Evolutionary conservation across 2,113 vertebrate genomes (phyloP).

Genomic region (Megaptera novaeangliae): DNA sequence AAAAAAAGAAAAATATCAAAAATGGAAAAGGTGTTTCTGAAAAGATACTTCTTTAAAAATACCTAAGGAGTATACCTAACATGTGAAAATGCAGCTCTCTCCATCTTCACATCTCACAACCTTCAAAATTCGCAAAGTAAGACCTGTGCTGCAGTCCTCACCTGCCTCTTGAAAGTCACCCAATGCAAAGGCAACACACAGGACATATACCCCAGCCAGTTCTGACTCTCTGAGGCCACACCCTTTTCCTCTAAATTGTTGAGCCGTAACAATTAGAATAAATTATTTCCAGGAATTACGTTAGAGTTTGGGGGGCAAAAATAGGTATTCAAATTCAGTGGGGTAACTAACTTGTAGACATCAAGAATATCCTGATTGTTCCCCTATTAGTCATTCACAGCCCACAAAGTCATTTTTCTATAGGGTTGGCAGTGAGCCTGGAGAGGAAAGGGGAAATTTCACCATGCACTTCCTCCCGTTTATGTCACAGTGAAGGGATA

Average conservation of each 20-base stretch:
- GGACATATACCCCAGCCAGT: no score
- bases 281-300: slow-evolving; percentile 28
- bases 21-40: neutral
- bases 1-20: neutral
- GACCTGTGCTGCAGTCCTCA: neutral
- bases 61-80: neutral
- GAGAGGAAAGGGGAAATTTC: neutral
- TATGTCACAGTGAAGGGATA: neutral
- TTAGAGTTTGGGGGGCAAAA: neutral
- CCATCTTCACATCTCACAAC: neutral
- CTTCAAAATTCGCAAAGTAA: neutral
- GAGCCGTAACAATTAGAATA: neutral
- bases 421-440: neutral
- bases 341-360: neutral
- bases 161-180: neutral
- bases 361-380: neutral
- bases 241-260: slow-evolving; percentile 20
- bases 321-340: neutral
- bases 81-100: neutral
- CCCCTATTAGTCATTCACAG: neutral
- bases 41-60: neutral
- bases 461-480: neutral
- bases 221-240: neutral
- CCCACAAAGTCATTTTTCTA: neutral
- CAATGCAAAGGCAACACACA: neutral